Conservation (phyloP, 1,140 invertebrate genomes). For the Hydropsyche tenuis region DNA sequence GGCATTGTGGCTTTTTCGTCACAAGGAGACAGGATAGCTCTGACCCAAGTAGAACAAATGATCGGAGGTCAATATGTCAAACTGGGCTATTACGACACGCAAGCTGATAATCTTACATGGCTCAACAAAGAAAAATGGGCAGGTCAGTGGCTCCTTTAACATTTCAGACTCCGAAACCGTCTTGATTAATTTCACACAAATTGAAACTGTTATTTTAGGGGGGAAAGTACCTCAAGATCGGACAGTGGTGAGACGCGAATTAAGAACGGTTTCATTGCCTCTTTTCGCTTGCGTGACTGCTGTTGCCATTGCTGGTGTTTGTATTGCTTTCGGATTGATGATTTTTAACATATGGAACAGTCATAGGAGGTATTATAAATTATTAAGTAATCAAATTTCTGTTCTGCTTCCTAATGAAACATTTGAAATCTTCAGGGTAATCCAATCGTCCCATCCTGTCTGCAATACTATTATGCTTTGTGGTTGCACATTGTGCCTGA, state of each 20-base stretch:
- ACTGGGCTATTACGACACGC: conserved; percentile 96
- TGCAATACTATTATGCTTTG: conserved; percentile 96
- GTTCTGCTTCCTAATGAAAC: too few relatives aligned
- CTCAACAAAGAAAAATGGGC: conserved; percentile 88
- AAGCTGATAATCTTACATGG: conserved; percentile 95
- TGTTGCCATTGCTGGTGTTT: conserved; percentile 84
- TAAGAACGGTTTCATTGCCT: conserved; percentile 85
- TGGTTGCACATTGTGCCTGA: conserved; percentile 92
- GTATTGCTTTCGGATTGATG: conserved; percentile 82
- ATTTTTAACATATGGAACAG: conserved; percentile 90
- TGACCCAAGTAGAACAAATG: conserved; percentile 98
- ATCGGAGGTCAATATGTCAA: conserved; percentile 93
- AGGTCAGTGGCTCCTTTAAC: conserved; percentile 63
- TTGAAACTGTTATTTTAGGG: conserved; percentile 58
- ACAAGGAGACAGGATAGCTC: conserved; percentile 97
- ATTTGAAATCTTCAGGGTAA: conserved; percentile 79
- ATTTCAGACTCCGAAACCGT: background rate
- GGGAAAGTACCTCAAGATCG: conserved; percentile 90
- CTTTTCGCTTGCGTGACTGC: conserved; percentile 91
- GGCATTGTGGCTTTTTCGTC: conserved; percentile 95
- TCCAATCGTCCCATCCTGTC: conserved; percentile 94
- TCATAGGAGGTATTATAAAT: conserved; percentile 79
- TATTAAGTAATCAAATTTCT: background rate
- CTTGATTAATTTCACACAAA: background rate
- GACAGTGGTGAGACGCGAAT: conserved; percentile 83